phyloP scores from a whole-genome alignment of 2,113 vertebrate species.

The Entelurus aequoreus region DNA sequence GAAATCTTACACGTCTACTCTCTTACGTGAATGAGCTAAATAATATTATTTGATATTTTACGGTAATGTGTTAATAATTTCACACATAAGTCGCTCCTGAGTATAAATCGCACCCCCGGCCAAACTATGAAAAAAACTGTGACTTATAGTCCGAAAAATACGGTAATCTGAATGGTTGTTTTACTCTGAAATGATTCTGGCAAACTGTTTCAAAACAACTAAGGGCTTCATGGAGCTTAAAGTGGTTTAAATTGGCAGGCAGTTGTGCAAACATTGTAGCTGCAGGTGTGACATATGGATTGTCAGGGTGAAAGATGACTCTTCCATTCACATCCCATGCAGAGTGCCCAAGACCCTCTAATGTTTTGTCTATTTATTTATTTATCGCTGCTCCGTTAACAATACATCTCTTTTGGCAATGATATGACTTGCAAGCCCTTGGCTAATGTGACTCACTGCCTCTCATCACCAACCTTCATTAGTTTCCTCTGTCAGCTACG shows the following conservation, averaged over 20 bases:
- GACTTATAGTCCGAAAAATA: no score
- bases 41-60: no score
- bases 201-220: background rate
- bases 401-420: background rate
- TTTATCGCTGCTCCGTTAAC: background rate
- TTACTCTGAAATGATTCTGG: no score
- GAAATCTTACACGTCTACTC: no score
- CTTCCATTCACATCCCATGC: constrained; percentile 1
- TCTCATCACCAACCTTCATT: constrained; percentile 30
- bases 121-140: no score
- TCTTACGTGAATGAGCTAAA: no score
- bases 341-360: background rate
- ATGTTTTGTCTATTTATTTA: background rate
- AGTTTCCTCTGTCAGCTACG: constrained; percentile 33
- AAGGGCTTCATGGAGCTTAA: background rate
- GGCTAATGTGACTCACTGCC: constrained; percentile 16
- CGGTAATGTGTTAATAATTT: no score
- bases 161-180: no score
- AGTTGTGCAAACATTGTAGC: background rate
- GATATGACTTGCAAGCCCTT: constrained; percentile 1
- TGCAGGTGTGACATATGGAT: background rate
- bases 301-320: background rate
- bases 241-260: background rate
- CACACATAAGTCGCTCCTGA: no score
- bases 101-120: no score